phyloP scores from a whole-genome alignment of 30 jellyfish, hydroid and myxozoan species.

The Mastigias papua region DNA sequence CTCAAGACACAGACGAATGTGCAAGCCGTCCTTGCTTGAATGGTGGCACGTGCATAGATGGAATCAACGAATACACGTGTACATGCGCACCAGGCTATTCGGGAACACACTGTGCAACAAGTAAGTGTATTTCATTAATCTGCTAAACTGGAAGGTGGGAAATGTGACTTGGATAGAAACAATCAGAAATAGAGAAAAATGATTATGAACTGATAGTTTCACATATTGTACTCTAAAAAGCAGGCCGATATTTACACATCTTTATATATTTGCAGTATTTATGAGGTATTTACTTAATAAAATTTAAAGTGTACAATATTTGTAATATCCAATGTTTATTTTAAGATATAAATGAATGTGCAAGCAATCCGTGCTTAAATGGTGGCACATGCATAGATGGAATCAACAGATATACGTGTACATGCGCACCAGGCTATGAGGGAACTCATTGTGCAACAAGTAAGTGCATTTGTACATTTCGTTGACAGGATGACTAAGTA shows the following conservation, averaged over 20 bases:
- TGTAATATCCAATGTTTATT: too few species aligned
- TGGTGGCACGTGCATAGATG: neutral
- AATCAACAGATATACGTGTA: slow-evolving; percentile 8
- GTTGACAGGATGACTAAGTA: neutral
- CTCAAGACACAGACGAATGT: slow-evolving; percentile 18
- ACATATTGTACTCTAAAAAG: too few species aligned
- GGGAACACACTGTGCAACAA: slow-evolving; percentile 25
- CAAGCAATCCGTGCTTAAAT: slow-evolving; percentile 2
- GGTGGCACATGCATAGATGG: slow-evolving; percentile 34
- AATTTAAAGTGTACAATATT: too few species aligned
- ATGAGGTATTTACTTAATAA: too few species aligned
- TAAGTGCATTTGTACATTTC: neutral
- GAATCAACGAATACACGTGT: slow-evolving; percentile 7
- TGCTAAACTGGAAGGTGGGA: too few species aligned
- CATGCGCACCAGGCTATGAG: neutral
- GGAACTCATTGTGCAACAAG: slow-evolving; percentile 17
- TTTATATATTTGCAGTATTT: too few species aligned
- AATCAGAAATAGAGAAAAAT: too few species aligned
- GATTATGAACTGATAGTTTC: too few species aligned
- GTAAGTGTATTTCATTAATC: neutral
- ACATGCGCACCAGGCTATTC: slow-evolving; percentile 14
- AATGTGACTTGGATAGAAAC: too few species aligned
- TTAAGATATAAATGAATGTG: slow-evolving; percentile 21
- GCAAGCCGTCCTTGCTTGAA: slow-evolving; percentile 26
- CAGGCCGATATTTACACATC: too few species aligned